phyloP scores from a whole-genome alignment of 2,113 vertebrate species.

The Jaculus jaculus region DNA sequence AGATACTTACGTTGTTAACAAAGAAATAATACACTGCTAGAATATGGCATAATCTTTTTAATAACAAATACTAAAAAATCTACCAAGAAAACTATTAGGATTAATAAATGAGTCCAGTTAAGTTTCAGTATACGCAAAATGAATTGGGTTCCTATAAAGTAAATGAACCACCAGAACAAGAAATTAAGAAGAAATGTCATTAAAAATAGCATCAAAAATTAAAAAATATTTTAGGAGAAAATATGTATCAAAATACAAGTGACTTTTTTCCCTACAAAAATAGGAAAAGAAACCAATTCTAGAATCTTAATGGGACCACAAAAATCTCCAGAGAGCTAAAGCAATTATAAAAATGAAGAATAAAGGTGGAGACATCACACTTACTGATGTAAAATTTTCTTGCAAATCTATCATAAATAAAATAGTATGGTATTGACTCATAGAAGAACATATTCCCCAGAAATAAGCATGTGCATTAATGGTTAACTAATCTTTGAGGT shows the following conservation, averaged over 20 bases:
- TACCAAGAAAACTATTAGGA: background rate
- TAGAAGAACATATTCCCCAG: background rate
- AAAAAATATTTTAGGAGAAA: background rate
- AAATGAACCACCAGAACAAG: background rate
- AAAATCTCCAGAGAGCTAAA: background rate
- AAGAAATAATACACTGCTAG: background rate
- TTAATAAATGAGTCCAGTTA: background rate
- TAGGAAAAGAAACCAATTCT: background rate
- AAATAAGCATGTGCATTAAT: background rate
- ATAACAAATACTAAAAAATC: background rate
- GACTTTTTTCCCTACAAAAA: background rate
- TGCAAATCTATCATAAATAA: background rate
- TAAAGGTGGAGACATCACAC: background rate
- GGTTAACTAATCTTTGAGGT: background rate
- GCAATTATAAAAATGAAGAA: background rate
- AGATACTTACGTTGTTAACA: background rate
- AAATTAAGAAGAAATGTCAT: background rate
- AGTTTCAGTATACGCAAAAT: background rate
- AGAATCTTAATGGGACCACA: background rate
- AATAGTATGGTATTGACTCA: background rate
- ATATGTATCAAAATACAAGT: background rate
- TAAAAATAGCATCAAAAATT: background rate
- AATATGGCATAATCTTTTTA: background rate
- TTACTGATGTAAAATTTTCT: background rate
- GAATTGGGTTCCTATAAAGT: background rate